These are phyloP conservation scores for Acrocephalus kingi DNA, from an alignment of 2,113 vertebrate species.

Conservation along the genomic window DNA sequence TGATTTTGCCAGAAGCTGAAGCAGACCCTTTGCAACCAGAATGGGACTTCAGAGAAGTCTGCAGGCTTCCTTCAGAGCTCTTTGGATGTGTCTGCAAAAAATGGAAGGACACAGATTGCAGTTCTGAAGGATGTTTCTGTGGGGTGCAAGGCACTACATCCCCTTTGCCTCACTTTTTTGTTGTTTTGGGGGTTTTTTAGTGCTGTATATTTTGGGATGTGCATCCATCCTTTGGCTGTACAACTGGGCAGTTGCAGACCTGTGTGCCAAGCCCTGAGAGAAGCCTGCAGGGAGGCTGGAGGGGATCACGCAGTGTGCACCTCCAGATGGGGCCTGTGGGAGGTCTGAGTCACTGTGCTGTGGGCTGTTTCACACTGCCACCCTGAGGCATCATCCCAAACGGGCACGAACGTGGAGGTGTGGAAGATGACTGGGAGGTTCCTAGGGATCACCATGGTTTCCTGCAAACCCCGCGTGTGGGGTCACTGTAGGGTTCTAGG, in stretches of 20 bases:
- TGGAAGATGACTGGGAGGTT: slow-evolving; percentile 38
- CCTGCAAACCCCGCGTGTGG: slow-evolving; percentile 6
- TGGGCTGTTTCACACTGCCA: slow-evolving; percentile 48
- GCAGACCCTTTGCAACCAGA: not conserved
- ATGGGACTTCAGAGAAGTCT: not conserved
- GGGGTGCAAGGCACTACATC: not conserved
- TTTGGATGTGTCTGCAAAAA: not conserved
- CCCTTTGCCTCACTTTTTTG: not conserved
- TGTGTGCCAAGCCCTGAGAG: not conserved
- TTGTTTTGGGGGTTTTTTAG: not conserved
- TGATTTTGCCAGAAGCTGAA: not conserved
- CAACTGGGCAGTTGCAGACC: not conserved
- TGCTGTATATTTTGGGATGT: not conserved
- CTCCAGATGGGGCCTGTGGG: slow-evolving; percentile 65
- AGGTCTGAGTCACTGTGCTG: slow-evolving; percentile 58
- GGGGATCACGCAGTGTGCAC: not conserved
- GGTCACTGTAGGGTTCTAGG: slow-evolving; percentile 25
- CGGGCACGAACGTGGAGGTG: slow-evolving; percentile 27
- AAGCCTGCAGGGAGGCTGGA: not conserved
- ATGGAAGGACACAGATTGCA: not conserved
- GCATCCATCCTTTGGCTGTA: not conserved
- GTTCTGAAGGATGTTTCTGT: not conserved
- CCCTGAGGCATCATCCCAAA: slow-evolving; percentile 48
- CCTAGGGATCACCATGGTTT: slow-evolving; percentile 19
- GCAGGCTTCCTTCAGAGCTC: not conserved